Conservation (phyloP, 1,140 invertebrate genomes). For the Amphibalanus amphitrite region DNA sequence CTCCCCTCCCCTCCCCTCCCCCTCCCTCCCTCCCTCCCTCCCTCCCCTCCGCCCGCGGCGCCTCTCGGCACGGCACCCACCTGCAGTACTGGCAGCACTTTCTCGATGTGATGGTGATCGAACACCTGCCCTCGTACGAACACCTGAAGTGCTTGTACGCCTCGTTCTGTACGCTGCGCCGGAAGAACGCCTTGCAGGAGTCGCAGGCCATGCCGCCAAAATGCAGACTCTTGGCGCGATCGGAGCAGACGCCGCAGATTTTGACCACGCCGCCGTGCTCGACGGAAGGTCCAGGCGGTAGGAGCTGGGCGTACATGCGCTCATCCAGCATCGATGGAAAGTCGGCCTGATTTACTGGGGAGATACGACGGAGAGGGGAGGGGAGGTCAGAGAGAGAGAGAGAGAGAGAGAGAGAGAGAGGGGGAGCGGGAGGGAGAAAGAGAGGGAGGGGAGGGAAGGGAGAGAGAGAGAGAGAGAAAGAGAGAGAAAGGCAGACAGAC, state of each 20-base stretch:
- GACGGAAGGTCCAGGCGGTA: background rate
- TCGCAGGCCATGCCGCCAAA: constrained; percentile 23
- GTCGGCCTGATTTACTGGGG: background rate
- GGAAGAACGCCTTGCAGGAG: constrained; percentile 26
- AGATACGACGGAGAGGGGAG: too few relatives aligned
- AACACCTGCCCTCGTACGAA: constrained; percentile 23
- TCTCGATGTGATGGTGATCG: constrained; percentile 24
- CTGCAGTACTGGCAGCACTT: constrained; percentile 26
- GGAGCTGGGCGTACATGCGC: background rate
- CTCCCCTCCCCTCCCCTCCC: too few relatives aligned
- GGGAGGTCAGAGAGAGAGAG: too few relatives aligned
- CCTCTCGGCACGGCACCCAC: constrained; percentile 7
- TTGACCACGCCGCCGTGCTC: constrained; percentile 5
- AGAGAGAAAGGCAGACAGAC: too few relatives aligned
- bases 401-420: too few relatives aligned
- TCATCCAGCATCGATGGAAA: background rate
- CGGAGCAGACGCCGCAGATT: constrained; percentile 20
- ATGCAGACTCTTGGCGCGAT: constrained; percentile 21
- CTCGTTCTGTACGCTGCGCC: constrained; percentile 25
- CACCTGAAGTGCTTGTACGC: constrained; percentile 24
- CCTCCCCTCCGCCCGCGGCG: too few relatives aligned
- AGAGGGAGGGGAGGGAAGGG: too few relatives aligned
- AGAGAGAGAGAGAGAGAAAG: too few relatives aligned
- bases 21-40: too few relatives aligned
- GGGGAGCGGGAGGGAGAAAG: too few relatives aligned